Conservation (phyloP, 2,797 vertebrate genomes). For the Peromyscus attwateri region DNA sequence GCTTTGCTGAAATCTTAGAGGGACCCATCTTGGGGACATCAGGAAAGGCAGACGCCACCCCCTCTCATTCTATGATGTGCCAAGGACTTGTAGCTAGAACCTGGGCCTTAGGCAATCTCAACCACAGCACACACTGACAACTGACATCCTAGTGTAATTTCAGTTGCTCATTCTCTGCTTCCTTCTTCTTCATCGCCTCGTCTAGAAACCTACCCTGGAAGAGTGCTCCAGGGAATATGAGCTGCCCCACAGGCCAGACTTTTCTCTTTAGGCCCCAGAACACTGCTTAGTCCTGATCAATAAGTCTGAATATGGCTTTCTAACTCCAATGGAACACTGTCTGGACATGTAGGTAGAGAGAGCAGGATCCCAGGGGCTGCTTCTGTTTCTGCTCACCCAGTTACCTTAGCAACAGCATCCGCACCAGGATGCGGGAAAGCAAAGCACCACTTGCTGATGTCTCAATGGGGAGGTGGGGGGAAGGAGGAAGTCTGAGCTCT, state of each 20-base stretch:
- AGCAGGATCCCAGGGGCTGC: slow-evolving; percentile 39
- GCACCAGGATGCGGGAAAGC: background rate
- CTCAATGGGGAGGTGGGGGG: rapidly evolving
- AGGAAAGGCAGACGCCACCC: background rate
- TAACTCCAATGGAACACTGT: slow-evolving; percentile 15
- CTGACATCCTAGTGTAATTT: background rate
- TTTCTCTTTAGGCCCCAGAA: slow-evolving; percentile 52
- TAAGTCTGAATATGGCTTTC: slow-evolving; percentile 52
- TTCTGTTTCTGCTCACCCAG: slow-evolving; percentile 60
- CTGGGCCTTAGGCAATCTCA: background rate
- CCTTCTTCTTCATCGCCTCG: background rate
- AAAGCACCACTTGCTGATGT: background rate
- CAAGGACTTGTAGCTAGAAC: background rate
- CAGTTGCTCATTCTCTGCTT: background rate
- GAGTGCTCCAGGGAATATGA: background rate
- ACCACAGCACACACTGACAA: background rate
- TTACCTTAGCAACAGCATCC: slow-evolving; percentile 73
- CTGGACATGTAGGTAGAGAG: slow-evolving; percentile 37
- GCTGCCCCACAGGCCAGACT: background rate
- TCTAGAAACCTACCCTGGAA: background rate
- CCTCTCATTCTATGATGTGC: background rate
- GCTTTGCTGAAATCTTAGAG: background rate
- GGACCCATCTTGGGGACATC: background rate
- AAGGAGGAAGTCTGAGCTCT: background rate
- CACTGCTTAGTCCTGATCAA: background rate